Evolutionary conservation across 2,888 invertebrate species (phyloP), one percentile per base, ranked within the genome.

Genomic region (Oscheius onirici): DNA sequence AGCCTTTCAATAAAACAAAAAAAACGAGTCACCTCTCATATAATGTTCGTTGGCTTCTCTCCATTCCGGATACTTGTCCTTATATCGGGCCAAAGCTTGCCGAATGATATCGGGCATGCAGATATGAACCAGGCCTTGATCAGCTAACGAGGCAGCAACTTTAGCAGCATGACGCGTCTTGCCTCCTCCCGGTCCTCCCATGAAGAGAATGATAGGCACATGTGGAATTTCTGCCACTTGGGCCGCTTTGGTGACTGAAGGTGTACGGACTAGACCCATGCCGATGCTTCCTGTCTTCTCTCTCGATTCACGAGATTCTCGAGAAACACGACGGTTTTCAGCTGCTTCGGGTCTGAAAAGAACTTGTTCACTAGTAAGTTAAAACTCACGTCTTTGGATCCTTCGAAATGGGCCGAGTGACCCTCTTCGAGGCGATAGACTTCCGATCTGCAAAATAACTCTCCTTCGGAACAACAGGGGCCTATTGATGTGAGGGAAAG

Each of bases 121-220:
- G 60, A 87, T 83, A 74, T 87, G 87, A 0, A 87, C 82, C 40
- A 87, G 77, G 1, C 86, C 86, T 46, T 76, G 68, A 41, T 79
- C 78, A n/a, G 55, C 34, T 10, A 80, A 60, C 2, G 78, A 66
- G 15, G 71, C 55, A 5, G 76, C 78, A 6, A 87, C 81, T 46
- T 75, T 77, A 11, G 84, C 78, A 0, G 86, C 87, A 57, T 85
- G 83, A 5, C 83, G 72, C 13, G 87, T 86, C 71, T 88, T 88
- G 0, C 83, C 83, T 0, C 86, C 87, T n/a, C 87, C 87, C 0
- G 87, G 87, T 1, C 87, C 87, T 11, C 86, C 87, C 82, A 87
- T 87, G 65, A 87, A 87, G 3, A 87, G 73, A 46, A 87, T 80
- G 17, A 87, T 78, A 8, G 87, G 87, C 10, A 87, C 86, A 73